Evolutionary conservation across 2,888 invertebrate genomes (phyloP), one percentile per base, ranked within the genome.

Genomic region (Chalcis sispes): DNA sequence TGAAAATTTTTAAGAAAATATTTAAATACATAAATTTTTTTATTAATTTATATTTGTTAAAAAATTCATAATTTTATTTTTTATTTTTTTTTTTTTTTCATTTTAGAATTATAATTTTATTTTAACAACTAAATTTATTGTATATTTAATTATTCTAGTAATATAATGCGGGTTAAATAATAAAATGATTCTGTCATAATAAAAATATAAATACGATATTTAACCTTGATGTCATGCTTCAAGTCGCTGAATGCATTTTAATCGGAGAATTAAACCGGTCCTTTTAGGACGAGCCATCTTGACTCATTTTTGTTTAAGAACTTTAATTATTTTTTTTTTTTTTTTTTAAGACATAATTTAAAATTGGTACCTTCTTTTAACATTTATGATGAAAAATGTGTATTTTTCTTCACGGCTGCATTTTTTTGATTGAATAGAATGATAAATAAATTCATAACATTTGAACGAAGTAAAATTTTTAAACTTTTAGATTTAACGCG

Each of bases 191-290:
- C n/a, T n/a, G n/a, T n/a, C n/a, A n/a, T n/a, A n/a, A n/a, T 15
- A 15, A 13, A 42, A 8, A 42, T 42, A 2, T 42, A 42, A 13
- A 42, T 42, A 42, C 42, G 13, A 18, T n/a, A 23, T n/a, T 25
- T 10, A 36, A 40, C 70, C 61, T 71, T 71, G 50, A 10, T 3
- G 52, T 48, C 25, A 42, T 27, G 52, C 61, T 25, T 13, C 15
- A 27, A 52, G 15, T 18, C 52, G 40, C 5, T 13, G 52, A 61
- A 40, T 52, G 70, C 59, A 71, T 71, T 71, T 40, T 61, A 71
- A 61, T 71, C 52, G 70, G 23, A 4, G 2, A 62, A 61, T 71
- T 61, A 48, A 71, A 67, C 56, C 67, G 67, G 67, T 56, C 56
- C 56, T 67, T 56, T 66, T 32, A 20, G 61, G 27, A 46, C 36